Base-by-base conservation (phyloP, 1,140 invertebrate genomes). In the Calephelis nemesis region DNA sequence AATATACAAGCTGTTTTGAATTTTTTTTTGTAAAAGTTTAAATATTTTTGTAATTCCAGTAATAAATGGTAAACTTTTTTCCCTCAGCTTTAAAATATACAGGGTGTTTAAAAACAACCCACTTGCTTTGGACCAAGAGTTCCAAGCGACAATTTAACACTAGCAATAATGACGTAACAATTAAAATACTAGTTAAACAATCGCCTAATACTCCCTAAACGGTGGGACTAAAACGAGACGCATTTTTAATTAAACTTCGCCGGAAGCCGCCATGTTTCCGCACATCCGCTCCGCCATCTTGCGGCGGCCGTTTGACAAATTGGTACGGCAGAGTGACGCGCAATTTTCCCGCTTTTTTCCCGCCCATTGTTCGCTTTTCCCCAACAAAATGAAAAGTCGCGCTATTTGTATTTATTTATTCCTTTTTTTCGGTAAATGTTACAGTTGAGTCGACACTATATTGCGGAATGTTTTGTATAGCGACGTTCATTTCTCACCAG, bases 331-430 rank as follows among this genome's bases (percentile, higher is more conserved):
- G 85, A 88, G 85, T 91, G 88, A 91, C 88, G 88, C 88, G 88
- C 88, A 91, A 91, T 91, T 91, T 91, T 88, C 84, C 86, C 85
- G 83, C 83, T 87, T 81, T 91, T 91, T 91, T 88, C 85, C 84
- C 84, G 82, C 80, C 86, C 81, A 91, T 91, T 91, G 88, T 91
- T 87, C 86, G 83, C 85, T 87, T 88, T 85, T 83, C 83, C 80
- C 85, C 87, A 82, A 87, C 85, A 90, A 88, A 90, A 91, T 91
- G 88, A 91, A 91, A 91, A 91, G 85, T 91, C 87, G 81, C 77
- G 81, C 84, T 79, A 80, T 84, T 88, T 81, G 78, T 82, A 77
- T 88, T 85, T 87, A 81, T 84, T 82, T 79, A 81, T 83, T 84
- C 85, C 75, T 75, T 78, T 81, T 84, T 78, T 86, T 84, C 74